Evolutionary conservation across 2,888 invertebrate species (phyloP).

Genomic region (Cheiracanthium punctorium): DNA sequence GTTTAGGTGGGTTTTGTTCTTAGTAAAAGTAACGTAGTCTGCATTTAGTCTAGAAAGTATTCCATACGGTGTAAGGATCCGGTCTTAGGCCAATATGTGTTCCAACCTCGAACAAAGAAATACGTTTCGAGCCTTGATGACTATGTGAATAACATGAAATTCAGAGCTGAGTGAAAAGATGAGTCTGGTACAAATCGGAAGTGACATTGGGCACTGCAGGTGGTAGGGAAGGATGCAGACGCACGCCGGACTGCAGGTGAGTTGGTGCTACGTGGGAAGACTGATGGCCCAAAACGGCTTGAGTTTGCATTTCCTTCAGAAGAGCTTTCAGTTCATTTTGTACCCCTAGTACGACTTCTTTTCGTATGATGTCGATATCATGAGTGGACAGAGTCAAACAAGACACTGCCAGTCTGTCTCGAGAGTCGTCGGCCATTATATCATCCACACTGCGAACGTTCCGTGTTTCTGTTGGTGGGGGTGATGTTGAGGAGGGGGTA

Average conservation of each 20-base stretch:
- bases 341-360: conserved; percentile 54
- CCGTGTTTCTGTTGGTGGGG: conserved; percentile 36
- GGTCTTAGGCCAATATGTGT: background rate
- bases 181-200: conserved; percentile 76
- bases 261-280: conserved; percentile 25
- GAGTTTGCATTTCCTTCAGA: conserved; percentile 44
- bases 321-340: conserved; percentile 52
- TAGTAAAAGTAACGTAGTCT: no score
- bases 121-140: no score
- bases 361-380: conserved; percentile 57
- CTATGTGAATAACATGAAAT: background rate
- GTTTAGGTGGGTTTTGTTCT: no score
- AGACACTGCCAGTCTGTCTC: conserved; percentile 15
- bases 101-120: background rate
- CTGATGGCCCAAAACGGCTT: conserved; percentile 17
- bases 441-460: conserved; percentile 44
- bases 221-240: conserved; percentile 36
- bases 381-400: conserved; percentile 32
- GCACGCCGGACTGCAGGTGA: conserved; percentile 30
- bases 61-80: background rate
- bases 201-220: conserved; percentile 72
- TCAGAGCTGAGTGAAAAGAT: conserved; percentile 76
- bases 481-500: conserved; percentile 43
- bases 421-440: conserved; percentile 21
- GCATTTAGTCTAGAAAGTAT: no score